phyloP scores from a whole-genome alignment of 2,797 vertebrate genomes.

The Presbytis comata region DNA sequence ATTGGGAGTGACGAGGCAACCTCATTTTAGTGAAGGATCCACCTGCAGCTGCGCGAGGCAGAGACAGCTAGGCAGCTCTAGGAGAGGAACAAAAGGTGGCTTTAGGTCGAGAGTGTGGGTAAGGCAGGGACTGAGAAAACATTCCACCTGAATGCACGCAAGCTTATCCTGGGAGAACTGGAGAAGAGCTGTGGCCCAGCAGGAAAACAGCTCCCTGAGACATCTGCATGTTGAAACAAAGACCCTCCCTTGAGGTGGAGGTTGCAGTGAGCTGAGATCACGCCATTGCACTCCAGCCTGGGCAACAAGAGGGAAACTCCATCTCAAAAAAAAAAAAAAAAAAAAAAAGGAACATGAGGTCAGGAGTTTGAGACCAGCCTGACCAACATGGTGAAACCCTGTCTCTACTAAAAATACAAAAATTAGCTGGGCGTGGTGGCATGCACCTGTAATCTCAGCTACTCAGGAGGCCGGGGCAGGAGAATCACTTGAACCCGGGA shows the following conservation, averaged over 20 bases:
- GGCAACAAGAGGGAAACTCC: not conserved
- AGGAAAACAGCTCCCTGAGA: not conserved
- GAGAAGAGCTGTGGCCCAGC: not conserved
- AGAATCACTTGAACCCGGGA: no score
- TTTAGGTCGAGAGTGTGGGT: not conserved
- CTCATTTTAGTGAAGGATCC: not conserved
- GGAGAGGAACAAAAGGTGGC: not conserved
- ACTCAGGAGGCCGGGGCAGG: no score
- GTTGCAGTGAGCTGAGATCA: not conserved
- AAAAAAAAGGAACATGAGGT: no score
- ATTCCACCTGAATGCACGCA: fast-evolving
- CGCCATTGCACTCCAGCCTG: not conserved
- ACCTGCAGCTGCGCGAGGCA: not conserved
- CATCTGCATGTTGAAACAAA: not conserved
- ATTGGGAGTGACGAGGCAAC: not conserved
- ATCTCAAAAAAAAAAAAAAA: no score
- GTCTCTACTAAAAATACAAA: no score
- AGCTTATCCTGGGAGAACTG: not conserved
- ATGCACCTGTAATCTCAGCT: no score
- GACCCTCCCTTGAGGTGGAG: not conserved
- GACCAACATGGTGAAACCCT: no score
- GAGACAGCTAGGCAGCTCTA: not conserved
- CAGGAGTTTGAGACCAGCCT: no score
- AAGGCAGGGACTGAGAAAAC: not conserved
- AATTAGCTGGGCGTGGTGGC: no score